Evolutionary conservation across 2,113 vertebrate species (phyloP), one percentile per base, ranked within the genome.

Genomic region (Salvator merianae): DNA sequence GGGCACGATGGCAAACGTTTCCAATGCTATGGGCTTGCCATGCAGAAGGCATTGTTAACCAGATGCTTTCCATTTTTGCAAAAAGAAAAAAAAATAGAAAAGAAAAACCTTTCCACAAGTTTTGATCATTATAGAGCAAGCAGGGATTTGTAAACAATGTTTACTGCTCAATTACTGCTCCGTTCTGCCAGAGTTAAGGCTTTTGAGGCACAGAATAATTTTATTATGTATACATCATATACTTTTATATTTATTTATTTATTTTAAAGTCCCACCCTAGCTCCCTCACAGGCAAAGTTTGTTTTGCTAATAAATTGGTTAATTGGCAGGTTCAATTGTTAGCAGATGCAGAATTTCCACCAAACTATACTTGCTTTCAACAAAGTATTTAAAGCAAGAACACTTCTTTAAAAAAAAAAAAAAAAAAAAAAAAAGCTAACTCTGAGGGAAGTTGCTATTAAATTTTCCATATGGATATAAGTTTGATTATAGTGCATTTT

Each of bases 311-410:
- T n/a, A 28, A 30, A 79, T 1, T 30, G 28, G 18, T n/a, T 71
- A 50, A 74, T 2, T 22, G 79, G 82, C 1, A 4, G 81, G 59
- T 14, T 32, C 74, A 2, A 3, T 2, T 81, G 72, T 38, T 81
- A 87, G 77, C 84, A 89, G 83, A 80, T n/a, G 55, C 77, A 86
- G 79, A 65, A 86, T 71, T 88, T 81, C 86, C 1, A 50, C 4
- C 81, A 63, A 89, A 62, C 32, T 63, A 28, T 14, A 8, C 53
- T 77, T 50, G 9, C 32, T 73, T 85, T n/a, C 66, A 77, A 70
- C 77, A 47, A 71, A n/a, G 55, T 77, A 77, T 0, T 3, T 18
- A 79, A 34, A 69, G 59, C 1, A 72, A 59, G 71, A 32, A 1
- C 5, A 22, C 26, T 40, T 0, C 18, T 59, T 59, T 14, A 30